Base-by-base conservation (phyloP, 2,113 vertebrate species). In the Poecilia latipinna region DNA sequence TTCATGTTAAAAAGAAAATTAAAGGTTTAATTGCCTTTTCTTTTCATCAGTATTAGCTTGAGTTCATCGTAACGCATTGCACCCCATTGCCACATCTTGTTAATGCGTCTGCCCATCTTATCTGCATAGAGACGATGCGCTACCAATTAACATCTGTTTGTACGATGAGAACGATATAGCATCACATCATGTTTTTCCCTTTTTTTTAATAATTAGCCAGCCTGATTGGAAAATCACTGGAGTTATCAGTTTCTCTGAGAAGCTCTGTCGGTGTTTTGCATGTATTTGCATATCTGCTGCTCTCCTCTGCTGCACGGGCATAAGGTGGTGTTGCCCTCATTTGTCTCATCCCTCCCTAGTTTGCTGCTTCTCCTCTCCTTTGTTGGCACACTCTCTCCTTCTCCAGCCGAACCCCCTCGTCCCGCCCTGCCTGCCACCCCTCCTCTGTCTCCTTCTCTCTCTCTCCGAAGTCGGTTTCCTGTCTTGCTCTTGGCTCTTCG, bases 331-430 rank as follows among this genome's bases (percentile, higher is more conserved):
- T 81, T 85, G 78, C 75, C 80, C 82, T 17, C 11, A 70, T 86
- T 88, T 77, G 80, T 87, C 75, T 82, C 60, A 72, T 81, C 83
- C 70, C 69, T 60, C 75, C 81, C 71, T 78, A 75, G 75, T 87
- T 85, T 89, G 82, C 78, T 78, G 64, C 75, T 73, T 72, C 37
- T 68, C 66, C 39, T 82, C 70, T 85, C 63, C 78, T 87, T 84
- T 89, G 85, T 91, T 86, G 81, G 74, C 85, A 85, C 86, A 71
- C 85, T 70, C 82, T 78, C 78, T 89, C 71, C 57, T 79, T 78
- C 76, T 84, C 67, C 67, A 57, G 48, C 32, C 65, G 0, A 5
- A 22, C 29, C 32, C 62, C 73, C 44, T 72, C 70, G 75, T 80
- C 72, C 65, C 62, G 37, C 33, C 79, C 24, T 78, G 61, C 79